Percentiles rank a stretch among this genome's conserved stretches.
Conservation (phyloP, 2,888 invertebrate genomes). For the Stomorhina lunata region DNA sequence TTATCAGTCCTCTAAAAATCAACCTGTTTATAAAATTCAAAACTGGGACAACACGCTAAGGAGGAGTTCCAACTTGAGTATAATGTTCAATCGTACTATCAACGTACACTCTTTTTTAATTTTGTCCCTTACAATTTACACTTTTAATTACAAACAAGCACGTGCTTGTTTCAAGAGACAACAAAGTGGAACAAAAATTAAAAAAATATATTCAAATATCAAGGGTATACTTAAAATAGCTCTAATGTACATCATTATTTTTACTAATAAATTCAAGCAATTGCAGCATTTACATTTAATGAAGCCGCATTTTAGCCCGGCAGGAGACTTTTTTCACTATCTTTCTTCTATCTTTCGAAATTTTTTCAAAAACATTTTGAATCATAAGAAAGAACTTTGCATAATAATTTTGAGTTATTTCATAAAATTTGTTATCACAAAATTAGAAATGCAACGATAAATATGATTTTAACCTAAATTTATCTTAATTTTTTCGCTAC, state of each 20-base stretch:
- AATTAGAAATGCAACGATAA: neutral
- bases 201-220: neutral
- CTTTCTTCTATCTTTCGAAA: neutral
- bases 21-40: neutral
- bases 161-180: conserved; percentile 5
- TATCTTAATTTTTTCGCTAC: neutral
- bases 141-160: conserved; percentile 41
- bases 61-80: neutral
- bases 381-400: neutral
- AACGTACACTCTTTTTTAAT: neutral
- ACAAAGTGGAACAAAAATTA: neutral
- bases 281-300: neutral
- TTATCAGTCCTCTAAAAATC: neutral
- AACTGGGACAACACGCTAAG: conserved; percentile 3
- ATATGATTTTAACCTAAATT: neutral
- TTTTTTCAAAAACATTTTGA: neutral
- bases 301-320: neutral
- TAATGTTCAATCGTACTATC: neutral
- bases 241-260: neutral
- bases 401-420: neutral
- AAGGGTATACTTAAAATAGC: neutral
- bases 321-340: too few species aligned
- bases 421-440: neutral
- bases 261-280: neutral
- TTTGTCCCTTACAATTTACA: neutral